Evolutionary conservation across 2,888 invertebrate genomes (phyloP), one percentile per base, ranked within the genome.

Genomic region (Cistogaster globosa): DNA sequence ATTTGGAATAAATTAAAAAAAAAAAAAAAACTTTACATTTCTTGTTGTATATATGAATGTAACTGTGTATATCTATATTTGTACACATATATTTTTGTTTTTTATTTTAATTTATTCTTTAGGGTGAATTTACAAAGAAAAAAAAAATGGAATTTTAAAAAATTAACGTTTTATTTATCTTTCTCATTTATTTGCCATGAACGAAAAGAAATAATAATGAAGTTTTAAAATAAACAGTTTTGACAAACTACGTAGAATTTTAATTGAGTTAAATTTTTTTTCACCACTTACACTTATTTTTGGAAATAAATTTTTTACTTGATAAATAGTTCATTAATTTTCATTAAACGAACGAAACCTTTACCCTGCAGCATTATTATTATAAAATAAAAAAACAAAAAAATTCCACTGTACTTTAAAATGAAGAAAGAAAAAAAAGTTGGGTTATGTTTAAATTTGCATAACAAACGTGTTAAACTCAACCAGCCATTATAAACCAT

Each of bases 381-480:
- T 38, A 38, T 11, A 53, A 12, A 53, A 68, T n/a, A n/a, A n/a
- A n/a, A 36, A 36, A 18, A 68, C 38, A 42, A 8, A 14, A 32
- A 53, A 1, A 12, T 18, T 18, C 20, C 1, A 9, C 51, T 0
- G 8, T 18, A 18, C 3, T 48, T 42, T 42, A 2, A 42, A n/a
- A n/a, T 16, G 6, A 42, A 6, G 45, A 2, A 45, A 69, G n/a
- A n/a, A n/a, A n/a, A 11, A 22, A 42, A 42, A 53, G 18, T 5
- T 32, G 6, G 32, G 16, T 16, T 12, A 36, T 36, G 20, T 75
- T 53, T 12, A 42, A 11, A 63, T 75, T 63, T 75, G 36, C 51
- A 75, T 55, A 63, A 55, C 38, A 63, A 55, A 55, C 38, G 74
- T 75, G 51, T 63, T 75, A 42, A 75, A 65, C 26, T 14, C 65